These are phyloP conservation scores for Drosophila quinaria DNA, from an alignment of 2,888 invertebrate species.

Conservation along the genomic window DNA sequence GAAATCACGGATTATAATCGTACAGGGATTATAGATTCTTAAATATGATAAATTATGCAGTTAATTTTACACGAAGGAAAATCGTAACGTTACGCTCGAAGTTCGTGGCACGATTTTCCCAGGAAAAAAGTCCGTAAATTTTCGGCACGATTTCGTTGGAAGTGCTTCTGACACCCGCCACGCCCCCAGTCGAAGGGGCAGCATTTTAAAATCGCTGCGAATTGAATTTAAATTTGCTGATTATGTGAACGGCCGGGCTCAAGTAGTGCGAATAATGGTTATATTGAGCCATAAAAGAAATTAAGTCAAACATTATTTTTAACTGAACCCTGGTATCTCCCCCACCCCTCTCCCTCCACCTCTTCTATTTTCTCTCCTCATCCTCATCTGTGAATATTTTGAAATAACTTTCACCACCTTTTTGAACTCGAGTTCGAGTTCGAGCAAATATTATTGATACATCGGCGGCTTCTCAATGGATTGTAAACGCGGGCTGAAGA, in stretches of 20 bases:
- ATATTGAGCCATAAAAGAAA: conserved; percentile 80
- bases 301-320: conserved; percentile 79
- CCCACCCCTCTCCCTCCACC: neutral
- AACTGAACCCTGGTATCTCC: conserved; percentile 25
- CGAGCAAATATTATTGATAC: conserved; percentile 77
- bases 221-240: conserved; percentile 85
- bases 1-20: conserved; percentile 12
- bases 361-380: neutral
- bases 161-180: conserved; percentile 62
- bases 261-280: conserved; percentile 82
- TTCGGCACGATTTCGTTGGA: conserved; percentile 48
- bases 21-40: conserved; percentile 76
- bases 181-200: conserved; percentile 16
- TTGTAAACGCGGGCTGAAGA: conserved; percentile 72
- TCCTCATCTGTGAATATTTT: conserved; percentile 20
- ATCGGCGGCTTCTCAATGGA: conserved; percentile 78
- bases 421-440: conserved; percentile 27
- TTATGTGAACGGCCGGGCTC: conserved; percentile 61
- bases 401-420: conserved; percentile 77
- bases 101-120: conserved; percentile 14
- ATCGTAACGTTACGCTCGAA: conserved; percentile 70
- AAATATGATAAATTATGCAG: conserved; percentile 84
- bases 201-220: conserved; percentile 61
- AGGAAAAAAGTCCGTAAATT: conserved; percentile 58
- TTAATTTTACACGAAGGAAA: conserved; percentile 70